Conservation (phyloP, 2,797 vertebrate genomes). For the Acrossocheilus fasciatus region DNA sequence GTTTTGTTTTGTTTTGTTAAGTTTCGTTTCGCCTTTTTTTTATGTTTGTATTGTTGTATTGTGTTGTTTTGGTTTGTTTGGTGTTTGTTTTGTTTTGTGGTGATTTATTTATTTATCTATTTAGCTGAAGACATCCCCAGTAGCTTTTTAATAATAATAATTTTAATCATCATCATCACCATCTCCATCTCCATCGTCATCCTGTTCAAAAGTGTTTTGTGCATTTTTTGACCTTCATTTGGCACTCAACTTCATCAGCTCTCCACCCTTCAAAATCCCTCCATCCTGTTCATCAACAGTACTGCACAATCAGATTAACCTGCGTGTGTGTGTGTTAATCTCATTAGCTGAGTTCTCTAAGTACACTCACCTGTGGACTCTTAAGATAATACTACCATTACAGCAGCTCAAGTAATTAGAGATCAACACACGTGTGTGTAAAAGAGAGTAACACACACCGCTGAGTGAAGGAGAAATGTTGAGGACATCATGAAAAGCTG, state of each 20-base stretch:
- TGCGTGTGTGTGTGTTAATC: constrained; percentile 29
- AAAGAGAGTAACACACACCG: neutral
- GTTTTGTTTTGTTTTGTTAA: too few relatives aligned
- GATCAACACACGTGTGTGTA: constrained; percentile 25
- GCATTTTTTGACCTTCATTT: neutral
- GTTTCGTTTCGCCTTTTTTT: too few relatives aligned
- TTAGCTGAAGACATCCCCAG: neutral
- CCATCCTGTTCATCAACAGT: constrained; percentile 21
- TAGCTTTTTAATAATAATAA: neutral
- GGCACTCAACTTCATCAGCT: constrained; percentile 7
- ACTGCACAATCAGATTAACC: constrained; percentile 37
- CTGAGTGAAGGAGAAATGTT: neutral
- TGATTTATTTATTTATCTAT: neutral
- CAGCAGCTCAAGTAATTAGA: constrained; percentile 34
- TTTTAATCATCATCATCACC: neutral
- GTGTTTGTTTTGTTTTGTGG: neutral
- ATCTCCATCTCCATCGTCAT: neutral
- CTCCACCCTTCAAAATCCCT: constrained; percentile 22
- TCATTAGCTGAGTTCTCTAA: constrained; percentile 44
- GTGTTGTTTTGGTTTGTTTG: too few relatives aligned
- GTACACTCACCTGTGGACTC: constrained; percentile 34
- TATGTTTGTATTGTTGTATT: too few relatives aligned
- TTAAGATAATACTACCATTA: constrained; percentile 20
- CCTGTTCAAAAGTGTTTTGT: neutral
- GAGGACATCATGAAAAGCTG: neutral